Evolutionary conservation across 2,888 invertebrate genomes (phyloP), one percentile per base, ranked within the genome.

Genomic region (Cremastinae sp.): DNA sequence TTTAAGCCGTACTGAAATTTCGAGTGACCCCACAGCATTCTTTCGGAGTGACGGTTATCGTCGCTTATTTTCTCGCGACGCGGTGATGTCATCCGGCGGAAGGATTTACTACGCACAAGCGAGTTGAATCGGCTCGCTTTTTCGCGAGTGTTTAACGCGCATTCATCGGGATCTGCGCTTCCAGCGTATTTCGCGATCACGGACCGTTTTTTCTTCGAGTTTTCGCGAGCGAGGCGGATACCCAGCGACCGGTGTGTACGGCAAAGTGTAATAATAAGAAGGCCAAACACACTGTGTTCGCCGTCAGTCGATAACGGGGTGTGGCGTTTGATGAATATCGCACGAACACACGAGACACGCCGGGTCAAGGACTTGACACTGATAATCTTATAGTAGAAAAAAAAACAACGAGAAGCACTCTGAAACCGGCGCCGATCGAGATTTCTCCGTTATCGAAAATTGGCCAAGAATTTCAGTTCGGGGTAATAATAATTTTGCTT

Each of bases 241-340:
- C 12, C 51, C 10, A 36, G 22, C 20, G 16, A 2, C n/a, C 7
- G 22, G 22, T 9, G 56, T 61, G 28, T 36, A 64, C 43, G 22
- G 20, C 22, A 34, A n/a, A 20, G 14, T n/a, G 20, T 45, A 12
- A 38, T 64, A 41, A 68, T 12, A 53, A 14, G 28, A 61, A 61
- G 51, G 59, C 41, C 65, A 28, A 34, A 43, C 38, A 20, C 28
- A 28, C 28, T 28, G 28, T 20, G 28, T 16, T 36, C 59, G 34
- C 51, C 53, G 36, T 45, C 28, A 75, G 59, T 61, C 65, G 28
- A 65, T 45, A 18, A 45, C 38, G 45, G 53, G 70, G 70, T 64
- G 74, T 59, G 56, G 70, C 53, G 16, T 59, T 47, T 59, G 64
- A 41, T 47, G 38, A 68, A 64, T 43, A 10, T 69, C 49, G 41